phyloP scores from a whole-genome alignment of 1,140 invertebrate species.

The Paraescarpia echinospica region DNA sequence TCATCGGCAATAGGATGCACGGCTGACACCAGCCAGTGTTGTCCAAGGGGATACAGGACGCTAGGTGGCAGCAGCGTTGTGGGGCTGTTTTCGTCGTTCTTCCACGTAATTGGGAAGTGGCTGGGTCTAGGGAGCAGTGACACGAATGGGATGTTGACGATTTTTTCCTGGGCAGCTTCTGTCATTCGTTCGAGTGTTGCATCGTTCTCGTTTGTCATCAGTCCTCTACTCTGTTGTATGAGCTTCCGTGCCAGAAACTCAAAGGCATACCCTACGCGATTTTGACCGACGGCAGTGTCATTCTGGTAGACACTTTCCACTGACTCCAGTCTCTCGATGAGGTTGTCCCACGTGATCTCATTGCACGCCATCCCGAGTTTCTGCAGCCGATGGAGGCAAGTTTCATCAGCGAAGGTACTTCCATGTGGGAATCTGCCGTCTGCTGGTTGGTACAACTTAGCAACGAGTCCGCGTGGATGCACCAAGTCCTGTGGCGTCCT shows the following conservation, averaged over 20 bases:
- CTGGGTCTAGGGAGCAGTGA: conserved; percentile 15
- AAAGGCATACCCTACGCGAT: not conserved
- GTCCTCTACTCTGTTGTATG: not conserved
- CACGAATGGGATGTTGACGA: conserved; percentile 12
- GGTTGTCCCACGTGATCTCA: conserved; percentile 24
- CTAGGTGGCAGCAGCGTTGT: not conserved
- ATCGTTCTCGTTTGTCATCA: not conserved
- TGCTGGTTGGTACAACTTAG: conserved; percentile 15
- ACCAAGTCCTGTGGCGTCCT: conserved; percentile 22
- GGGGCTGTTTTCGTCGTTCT: not conserved
- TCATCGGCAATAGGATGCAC: not conserved
- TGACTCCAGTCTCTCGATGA: conserved; percentile 14
- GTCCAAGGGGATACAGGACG: not conserved
- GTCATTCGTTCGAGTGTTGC: too few species aligned
- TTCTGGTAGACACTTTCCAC: not conserved
- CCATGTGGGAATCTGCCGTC: conserved; percentile 24
- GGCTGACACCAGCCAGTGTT: not conserved
- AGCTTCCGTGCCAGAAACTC: conserved; percentile 17
- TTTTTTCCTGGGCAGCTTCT: not conserved
- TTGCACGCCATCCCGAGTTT: conserved; percentile 25
- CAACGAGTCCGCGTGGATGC: conserved; percentile 17
- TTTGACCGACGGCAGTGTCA: not conserved
- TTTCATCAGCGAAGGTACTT: not conserved
- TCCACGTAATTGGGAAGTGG: not conserved
- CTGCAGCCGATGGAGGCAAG: conserved; percentile 10